Conservation (phyloP, 2,113 vertebrate genomes). For the Platichthys stellatus region DNA sequence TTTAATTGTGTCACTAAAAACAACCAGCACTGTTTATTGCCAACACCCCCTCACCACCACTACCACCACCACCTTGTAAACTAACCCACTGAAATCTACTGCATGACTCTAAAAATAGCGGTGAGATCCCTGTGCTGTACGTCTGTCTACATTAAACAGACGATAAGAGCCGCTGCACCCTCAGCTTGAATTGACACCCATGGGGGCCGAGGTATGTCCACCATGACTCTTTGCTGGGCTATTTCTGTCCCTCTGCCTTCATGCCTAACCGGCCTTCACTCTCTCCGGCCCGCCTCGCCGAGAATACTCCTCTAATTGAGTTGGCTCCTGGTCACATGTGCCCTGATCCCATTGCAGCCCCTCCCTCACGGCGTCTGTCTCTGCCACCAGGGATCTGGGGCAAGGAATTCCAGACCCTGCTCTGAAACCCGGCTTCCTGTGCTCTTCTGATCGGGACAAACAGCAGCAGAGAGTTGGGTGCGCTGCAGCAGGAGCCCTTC, state of each 20-base stretch:
- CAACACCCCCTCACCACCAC: not conserved
- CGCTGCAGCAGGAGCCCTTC: not conserved
- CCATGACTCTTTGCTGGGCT: conserved; percentile 62
- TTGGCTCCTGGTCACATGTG: conserved; percentile 62
- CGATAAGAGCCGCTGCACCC: conserved; percentile 36
- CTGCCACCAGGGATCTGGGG: conserved; percentile 44
- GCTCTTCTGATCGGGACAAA: conserved; percentile 43
- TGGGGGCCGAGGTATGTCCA: conserved; percentile 63
- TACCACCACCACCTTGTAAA: conserved; percentile 6
- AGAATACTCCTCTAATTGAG: conserved; percentile 78
- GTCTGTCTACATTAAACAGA: conserved; percentile 41
- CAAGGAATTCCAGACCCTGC: conserved; percentile 14
- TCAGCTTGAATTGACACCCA: conserved; percentile 55
- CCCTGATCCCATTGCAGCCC: conserved; percentile 50
- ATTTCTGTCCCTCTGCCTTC: conserved; percentile 76
- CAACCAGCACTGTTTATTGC: not conserved
- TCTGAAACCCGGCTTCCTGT: conserved; percentile 44
- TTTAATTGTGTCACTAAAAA: not conserved
- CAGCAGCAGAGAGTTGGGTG: conserved; percentile 26
- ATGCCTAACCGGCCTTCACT: conserved; percentile 40
- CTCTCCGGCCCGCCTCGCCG: conserved; percentile 51
- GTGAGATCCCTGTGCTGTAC: conserved; percentile 1
- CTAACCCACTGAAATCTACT: conserved; percentile 1
- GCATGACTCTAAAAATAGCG: conserved; percentile 41
- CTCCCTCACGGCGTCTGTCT: conserved; percentile 2